Base-by-base conservation (phyloP, 2,888 invertebrate species). In the Monopis laevigella region DNA sequence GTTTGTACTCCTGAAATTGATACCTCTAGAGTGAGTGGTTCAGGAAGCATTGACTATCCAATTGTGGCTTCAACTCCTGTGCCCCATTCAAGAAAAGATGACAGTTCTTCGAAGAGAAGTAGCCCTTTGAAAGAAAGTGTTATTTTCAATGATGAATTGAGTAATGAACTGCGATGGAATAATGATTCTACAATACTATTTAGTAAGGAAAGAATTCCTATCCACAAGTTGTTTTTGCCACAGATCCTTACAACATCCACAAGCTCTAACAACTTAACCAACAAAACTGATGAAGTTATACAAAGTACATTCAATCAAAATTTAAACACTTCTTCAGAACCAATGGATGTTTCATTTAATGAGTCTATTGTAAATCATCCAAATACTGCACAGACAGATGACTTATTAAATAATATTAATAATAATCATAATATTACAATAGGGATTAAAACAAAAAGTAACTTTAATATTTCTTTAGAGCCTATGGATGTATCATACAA, bases 81-180 rank as follows among this genome's bases (percentile, higher is more conserved):
- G 21, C 45, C 56, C 41, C 43, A 50, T 21, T 55, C 57, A 44
- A 62, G 58, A 43, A 65, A 56, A 42, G 66, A 66, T 39, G 24
- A 44, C 2, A 59, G 50, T 46, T 49, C 57, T 2, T 58, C 65
- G 1, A 70, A 63, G 47, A 58, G 61, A 49, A 65, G 48, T 43
- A 78, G 73, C 40, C 71, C 73, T 1, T 55, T 57, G n/a, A 77
- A 68, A 52, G 77, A 77, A 10, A 70, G 70, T 46, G 49, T 78
- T 32, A 58, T 61, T 6, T 80, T 80, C 41, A 74, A 69, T 46
- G 71, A 78, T 41, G 78, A 74, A 48, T 54, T 80, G 16, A 74
- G 77, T 47, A 74, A 58, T 44, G 77, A 80, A 45, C 48, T 80
- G 17, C 59, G 63, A 36, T 80, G 80, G 80, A 72, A 71, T 49